Base-by-base conservation (phyloP, 2,113 vertebrate genomes). In the Sula dactylatra region DNA sequence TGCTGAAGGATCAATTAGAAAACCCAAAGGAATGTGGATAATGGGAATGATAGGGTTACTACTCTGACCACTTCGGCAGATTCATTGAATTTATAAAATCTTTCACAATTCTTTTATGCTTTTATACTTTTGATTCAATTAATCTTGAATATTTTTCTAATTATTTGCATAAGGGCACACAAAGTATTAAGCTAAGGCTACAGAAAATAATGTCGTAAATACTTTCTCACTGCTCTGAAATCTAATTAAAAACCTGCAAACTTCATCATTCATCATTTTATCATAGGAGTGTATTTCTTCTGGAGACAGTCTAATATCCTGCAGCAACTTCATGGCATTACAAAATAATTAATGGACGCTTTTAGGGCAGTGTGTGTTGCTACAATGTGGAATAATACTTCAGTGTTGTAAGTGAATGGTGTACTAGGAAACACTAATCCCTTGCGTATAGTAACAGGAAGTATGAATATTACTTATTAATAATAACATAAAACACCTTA, bases 401-500 rank as follows among this genome's bases (percentile, higher is more conserved):
- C 90, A 94, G 93, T 95, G 95, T 96, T 95, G 47, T 66, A 92
- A 95, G 86, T 94, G 93, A 92, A 61, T 93, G 86, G 82, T 59
- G 84, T 96, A 88, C 95, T 95, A 94, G 94, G 95, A 97, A 86
- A 90, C 92, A 79, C 82, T 92, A 95, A 96, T 98, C 97, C 92
- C 89, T 62, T 16, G 61, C 93, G 96, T 88, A 90, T 91, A 91
- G 95, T 96, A 95, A 95, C 54, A 94, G 92, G 95, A 94, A 93
- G 91, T 95, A 97, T 64, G 91, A 95, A 92, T 96, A 96, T 96
- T 97, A 97, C 94, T 90, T 96, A 97, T 94, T 96, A 97, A 90
- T 97, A 93, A 96, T 89, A 95, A 91, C 88, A 72, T 80, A 92
- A 86, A 97, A 56, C 78, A 95, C 82, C 82, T 94, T 96, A 5